Evolutionary conservation across 2,113 vertebrate species (phyloP), one percentile per base, ranked within the genome.

Genomic region (Baryphthengus martii): DNA sequence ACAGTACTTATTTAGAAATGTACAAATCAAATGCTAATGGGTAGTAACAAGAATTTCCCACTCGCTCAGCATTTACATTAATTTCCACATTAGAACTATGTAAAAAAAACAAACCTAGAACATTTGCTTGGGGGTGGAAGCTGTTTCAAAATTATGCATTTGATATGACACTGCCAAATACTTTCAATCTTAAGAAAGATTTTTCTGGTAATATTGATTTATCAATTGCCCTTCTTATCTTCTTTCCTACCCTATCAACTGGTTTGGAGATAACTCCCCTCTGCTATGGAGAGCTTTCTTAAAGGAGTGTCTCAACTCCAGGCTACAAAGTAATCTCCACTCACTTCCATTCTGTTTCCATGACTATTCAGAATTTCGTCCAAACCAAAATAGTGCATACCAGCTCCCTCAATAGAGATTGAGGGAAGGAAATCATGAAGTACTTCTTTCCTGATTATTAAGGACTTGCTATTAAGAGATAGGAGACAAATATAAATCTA

Each of bases 11-110:
- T 77, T 90, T 88, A 85, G 76, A 86, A 92, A 93, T 23, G 50
- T 84, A 95, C 68, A 94, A 95, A 93, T 95, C 91, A 96, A 89
- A 79, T 78, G 65, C 88, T 95, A 96, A 97, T 72, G 73, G 77
- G 31, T 81, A 92, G 75, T 55, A 95, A 74, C 40, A 84, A 75
- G 85, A 91, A 93, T 78, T 95, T 96, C 78, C 78, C 47, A 79
- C 49, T 96, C 76, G 53, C 76, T 95, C 81, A 83, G 75, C 78
- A 59, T 65, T 95, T 80, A 72, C 50, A 94, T 91, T 39, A 61
- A 77, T 93, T 88, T 90, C 56, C 40, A 66, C 50, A 86, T 89
- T 66, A 90, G 59, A 86, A 68, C 62, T 72, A 72, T 33, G 37
- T 55, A 24, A 78, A 91, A 89, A 93, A 50, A 42, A 10, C 16